Evolutionary conservation across 2,113 vertebrate species (phyloP).

Genomic region (Cavia porcellus): DNA sequence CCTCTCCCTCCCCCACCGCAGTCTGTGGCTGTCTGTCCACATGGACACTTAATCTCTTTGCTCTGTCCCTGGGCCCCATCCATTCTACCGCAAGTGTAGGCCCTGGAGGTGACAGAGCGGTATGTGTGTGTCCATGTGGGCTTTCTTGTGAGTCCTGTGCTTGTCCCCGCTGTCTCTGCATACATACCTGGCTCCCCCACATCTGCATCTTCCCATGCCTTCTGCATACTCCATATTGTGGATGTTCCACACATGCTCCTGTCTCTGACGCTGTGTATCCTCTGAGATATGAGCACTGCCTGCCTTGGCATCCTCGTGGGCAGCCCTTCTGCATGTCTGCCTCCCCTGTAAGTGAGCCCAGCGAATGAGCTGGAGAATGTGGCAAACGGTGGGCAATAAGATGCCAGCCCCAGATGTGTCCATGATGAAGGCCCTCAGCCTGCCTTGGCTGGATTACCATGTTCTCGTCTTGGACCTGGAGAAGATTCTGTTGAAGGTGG

Average conservation of each 20-base stretch:
- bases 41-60: neutral
- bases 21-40: neutral
- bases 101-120: neutral
- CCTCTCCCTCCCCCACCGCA: too few species aligned
- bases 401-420: neutral
- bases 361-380: neutral
- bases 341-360: neutral
- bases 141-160: neutral
- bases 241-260: neutral
- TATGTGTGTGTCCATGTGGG: neutral
- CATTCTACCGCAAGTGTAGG: neutral
- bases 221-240: too few species aligned
- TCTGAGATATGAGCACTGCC: accelerated
- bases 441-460: conserved; percentile 86
- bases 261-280: neutral
- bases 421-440: conserved; percentile 81
- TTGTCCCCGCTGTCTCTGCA: neutral
- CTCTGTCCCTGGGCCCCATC: neutral
- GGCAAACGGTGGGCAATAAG: neutral
- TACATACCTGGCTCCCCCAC: neutral
- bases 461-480: conserved; percentile 93
- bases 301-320: neutral
- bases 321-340: neutral
- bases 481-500: neutral
- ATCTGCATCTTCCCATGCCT: neutral